These are phyloP conservation scores for Xylocopa sonorina DNA, from an alignment of 1,140 invertebrate genomes.

Conservation along the genomic window DNA sequence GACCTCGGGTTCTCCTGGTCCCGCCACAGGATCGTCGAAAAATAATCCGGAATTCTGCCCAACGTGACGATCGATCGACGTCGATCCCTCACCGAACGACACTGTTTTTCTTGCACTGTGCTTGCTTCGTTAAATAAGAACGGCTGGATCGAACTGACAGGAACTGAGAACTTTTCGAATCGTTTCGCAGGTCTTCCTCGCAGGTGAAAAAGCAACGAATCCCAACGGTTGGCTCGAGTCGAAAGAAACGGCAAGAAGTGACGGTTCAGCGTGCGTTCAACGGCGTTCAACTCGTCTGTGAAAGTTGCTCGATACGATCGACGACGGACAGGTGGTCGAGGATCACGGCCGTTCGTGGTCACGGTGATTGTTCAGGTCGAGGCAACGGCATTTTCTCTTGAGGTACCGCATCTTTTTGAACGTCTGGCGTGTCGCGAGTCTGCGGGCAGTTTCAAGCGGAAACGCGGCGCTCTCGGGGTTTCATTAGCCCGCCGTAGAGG, in stretches of 20 bases:
- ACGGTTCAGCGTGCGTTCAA: neutral
- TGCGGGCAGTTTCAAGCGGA: conserved; percentile 51
- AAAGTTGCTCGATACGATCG: neutral
- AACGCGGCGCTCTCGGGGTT: conserved; percentile 58
- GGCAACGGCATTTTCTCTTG: conserved; percentile 78
- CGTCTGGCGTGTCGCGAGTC: conserved; percentile 33
- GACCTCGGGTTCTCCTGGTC: conserved; percentile 39
- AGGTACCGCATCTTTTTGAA: conserved; percentile 74
- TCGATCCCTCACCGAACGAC: neutral
- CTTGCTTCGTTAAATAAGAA: neutral
- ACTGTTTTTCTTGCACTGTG: conserved; percentile 1
- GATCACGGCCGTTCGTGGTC: conserved; percentile 12
- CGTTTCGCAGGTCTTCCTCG: neutral
- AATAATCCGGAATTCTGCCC: neutral
- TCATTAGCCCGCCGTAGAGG: conserved; percentile 69
- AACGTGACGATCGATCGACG: neutral
- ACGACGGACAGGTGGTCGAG: neutral
- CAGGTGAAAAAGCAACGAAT: neutral
- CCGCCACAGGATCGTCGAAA: conserved; percentile 30
- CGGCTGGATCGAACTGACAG: neutral
- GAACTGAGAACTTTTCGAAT: neutral
- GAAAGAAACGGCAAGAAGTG: neutral
- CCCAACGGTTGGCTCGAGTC: neutral
- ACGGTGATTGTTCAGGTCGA: conserved; percentile 47
- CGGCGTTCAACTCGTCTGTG: neutral